A percentile compares a stretch with the other conserved stretches of the same genome.
Conservation (phyloP, 2,113 vertebrate genomes). For the Archilochus colubris region DNA sequence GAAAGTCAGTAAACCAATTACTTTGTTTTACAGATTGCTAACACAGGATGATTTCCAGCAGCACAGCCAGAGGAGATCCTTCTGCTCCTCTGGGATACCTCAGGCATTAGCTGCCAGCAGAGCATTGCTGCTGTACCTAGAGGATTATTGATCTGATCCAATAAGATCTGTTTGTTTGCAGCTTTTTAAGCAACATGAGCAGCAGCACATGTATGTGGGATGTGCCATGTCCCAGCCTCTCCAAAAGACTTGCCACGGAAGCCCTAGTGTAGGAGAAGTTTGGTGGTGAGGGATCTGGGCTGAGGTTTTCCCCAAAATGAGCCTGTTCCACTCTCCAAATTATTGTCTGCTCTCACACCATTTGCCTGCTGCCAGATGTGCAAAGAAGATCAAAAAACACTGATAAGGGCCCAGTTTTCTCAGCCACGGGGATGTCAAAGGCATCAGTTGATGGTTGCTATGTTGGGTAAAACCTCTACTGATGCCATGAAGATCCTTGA, state of each 20-base stretch:
- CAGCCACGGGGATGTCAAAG: neutral
- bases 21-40: neutral
- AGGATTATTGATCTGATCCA: neutral
- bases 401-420: neutral
- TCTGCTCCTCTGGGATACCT: neutral
- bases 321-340: neutral
- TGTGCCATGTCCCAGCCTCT: accelerated
- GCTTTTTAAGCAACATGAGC: neutral
- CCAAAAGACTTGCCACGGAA: neutral
- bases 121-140: neutral
- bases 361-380: neutral
- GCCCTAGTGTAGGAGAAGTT: neutral
- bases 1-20: neutral
- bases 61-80: neutral
- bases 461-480: neutral
- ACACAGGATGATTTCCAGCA: neutral
- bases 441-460: neutral
- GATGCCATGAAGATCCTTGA: neutral
- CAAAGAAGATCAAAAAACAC: neutral
- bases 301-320: neutral
- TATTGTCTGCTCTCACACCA: neutral
- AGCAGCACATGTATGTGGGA: neutral
- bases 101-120: accelerated
- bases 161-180: neutral
- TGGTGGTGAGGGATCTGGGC: accelerated